Evolutionary conservation across 2,797 vertebrate genomes (phyloP), one percentile per base, ranked within the genome.

Genomic region (Cheirogaleus major): DNA sequence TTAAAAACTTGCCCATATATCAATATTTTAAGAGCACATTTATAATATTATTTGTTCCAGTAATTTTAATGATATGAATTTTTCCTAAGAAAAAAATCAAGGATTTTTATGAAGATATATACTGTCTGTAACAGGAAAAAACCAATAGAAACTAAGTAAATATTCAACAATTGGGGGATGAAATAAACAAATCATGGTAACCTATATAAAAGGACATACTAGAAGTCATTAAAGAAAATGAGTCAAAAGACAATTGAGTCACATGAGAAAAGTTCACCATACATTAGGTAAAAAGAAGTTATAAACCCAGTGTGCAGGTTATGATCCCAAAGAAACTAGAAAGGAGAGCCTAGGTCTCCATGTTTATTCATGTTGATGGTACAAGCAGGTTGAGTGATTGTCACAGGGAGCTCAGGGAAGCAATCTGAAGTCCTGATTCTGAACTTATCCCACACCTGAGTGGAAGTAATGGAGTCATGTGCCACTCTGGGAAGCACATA

Each of bases 191-290:
- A 84, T 63, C 55, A 67, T 22, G 6, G 50, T 43, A 59, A 81
- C n/a, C 25, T 76, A 75, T 76, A 75, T 63, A 83, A 70, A 86
- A 76, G 48, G 18, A 91, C 73, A 95, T 76, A 84, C 8, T 83
- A 4, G 82, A 79, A 83, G 38, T n/a, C 50, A 88, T 75, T 86
- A 79, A 75, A 90, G 55, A 93, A 86, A 12, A 59, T 3, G 38
- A 89, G 76, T 67, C 27, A 32, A 88, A 73, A 81, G 91, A 67
- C 63, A 81, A 83, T 2, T 4, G 30, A 65, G 38, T n/a, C 73
- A 48, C 45, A 14, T 52, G 73, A 93, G 89, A 84, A 76, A 57
- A 45, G 38, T 11, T 81, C 27, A 57, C 32, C 13, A 69, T 27
- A 52, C 17, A 14, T 35, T 48, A 38, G 59, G 61, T n/a, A 55